A percentile compares a stretch with the other conserved stretches of the same genome.
These are phyloP conservation scores for Cremastinae sp. DNA, from an alignment of 2,888 invertebrate species.

Conservation along the genomic window DNA sequence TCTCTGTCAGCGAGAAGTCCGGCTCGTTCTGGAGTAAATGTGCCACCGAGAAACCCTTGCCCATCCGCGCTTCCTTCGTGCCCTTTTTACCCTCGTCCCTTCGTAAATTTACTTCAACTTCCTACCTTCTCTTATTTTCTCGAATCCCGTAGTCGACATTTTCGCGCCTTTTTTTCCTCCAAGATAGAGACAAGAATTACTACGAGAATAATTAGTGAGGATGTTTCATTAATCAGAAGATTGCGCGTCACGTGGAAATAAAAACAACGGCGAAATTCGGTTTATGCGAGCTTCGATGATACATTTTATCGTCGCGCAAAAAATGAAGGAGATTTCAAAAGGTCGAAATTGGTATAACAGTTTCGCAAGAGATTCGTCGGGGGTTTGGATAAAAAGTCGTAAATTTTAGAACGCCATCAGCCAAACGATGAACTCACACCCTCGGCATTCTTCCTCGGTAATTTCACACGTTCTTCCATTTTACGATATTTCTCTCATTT, in stretches of 20 bases:
- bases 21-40: constrained; percentile 46
- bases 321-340: not conserved
- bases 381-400: not conserved
- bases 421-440: not conserved
- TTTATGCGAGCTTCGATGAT: not conserved
- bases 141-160: constrained; percentile 22
- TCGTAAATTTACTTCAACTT: constrained; percentile 16
- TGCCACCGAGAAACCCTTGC: constrained; percentile 35
- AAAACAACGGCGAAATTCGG: not conserved
- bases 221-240: too few relatives aligned
- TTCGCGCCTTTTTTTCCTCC: constrained; percentile 8
- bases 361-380: too few relatives aligned
- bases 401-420: not conserved
- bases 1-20: constrained; percentile 68
- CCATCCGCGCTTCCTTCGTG: constrained; percentile 23
- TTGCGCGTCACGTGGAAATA: not conserved
- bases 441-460: constrained; percentile 2
- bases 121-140: constrained; percentile 21
- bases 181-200: constrained; percentile 5
- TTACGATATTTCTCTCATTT: constrained; percentile 11
- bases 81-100: constrained; percentile 27
- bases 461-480: not conserved
- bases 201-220: not conserved
- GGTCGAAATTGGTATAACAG: not conserved
- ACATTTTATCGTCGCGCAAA: not conserved